Percentiles rank a stretch among this genome's conserved stretches.
These are phyloP conservation scores for Lophotriccus pileatus DNA, from an alignment of 2,797 vertebrate species.

Conservation along the genomic window DNA sequence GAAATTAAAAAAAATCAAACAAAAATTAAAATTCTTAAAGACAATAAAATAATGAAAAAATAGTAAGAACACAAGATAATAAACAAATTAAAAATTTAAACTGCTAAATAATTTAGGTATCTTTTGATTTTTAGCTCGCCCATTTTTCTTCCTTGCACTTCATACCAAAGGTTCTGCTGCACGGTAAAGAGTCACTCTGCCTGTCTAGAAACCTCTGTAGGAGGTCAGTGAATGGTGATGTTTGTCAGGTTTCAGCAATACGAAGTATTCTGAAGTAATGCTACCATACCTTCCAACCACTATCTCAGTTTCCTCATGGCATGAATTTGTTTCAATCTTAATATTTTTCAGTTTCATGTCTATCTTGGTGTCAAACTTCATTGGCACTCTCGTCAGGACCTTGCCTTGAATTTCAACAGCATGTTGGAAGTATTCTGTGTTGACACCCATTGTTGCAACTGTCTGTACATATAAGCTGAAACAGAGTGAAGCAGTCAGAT, in stretches of 20 bases:
- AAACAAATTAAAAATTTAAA: background rate
- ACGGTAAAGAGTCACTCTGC: background rate
- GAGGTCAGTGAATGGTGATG: background rate
- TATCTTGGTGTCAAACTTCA: slow-evolving; percentile 61
- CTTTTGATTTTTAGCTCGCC: background rate
- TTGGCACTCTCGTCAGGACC: background rate
- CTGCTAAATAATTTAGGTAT: background rate
- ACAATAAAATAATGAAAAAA: background rate
- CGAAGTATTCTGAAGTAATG: background rate
- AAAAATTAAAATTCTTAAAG: background rate
- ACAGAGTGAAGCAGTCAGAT: background rate
- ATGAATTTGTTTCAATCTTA: slow-evolving; percentile 57
- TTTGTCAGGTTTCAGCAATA: background rate
- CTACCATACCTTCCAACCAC: slow-evolving; percentile 5
- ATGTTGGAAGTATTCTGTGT: slow-evolving; percentile 64
- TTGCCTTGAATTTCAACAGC: slow-evolving; percentile 58
- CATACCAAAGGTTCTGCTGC: background rate
- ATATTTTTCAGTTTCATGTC: slow-evolving; percentile 59
- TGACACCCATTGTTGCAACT: slow-evolving; percentile 54
- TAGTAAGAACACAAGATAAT: background rate
- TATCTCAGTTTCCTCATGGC: slow-evolving; percentile 46
- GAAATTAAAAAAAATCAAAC: background rate
- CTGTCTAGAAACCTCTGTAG: background rate
- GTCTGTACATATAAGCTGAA: slow-evolving; percentile 35
- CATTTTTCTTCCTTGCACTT: background rate